phyloP scores from a whole-genome alignment of 2,113 vertebrate species.

The Phylloscopus whistleri region DNA sequence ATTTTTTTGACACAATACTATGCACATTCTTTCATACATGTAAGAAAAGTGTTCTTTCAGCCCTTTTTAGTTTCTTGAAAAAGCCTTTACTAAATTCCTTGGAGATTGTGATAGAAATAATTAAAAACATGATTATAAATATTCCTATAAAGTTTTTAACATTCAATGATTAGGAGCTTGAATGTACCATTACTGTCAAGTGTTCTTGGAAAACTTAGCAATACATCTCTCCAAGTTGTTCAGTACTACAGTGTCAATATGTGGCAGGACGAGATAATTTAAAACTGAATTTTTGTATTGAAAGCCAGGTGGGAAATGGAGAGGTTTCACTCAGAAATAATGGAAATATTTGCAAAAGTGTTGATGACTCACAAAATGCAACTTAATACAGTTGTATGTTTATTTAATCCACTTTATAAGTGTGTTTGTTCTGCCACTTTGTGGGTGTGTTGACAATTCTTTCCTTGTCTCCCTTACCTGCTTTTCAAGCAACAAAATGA shows the following conservation, averaged over 20 bases:
- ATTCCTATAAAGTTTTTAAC: background rate
- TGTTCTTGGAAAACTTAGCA: background rate
- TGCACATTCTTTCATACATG: background rate
- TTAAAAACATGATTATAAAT: background rate
- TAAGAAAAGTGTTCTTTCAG: background rate
- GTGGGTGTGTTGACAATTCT: background rate
- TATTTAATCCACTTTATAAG: background rate
- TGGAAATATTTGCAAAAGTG: background rate
- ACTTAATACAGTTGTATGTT: background rate
- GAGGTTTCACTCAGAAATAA: background rate
- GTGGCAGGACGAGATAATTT: background rate
- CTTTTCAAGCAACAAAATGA: background rate
- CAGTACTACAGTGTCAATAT: background rate
- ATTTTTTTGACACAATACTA: accelerated
- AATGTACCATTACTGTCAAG: background rate
- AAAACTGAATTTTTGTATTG: background rate
- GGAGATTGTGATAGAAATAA: background rate
- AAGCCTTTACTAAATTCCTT: background rate
- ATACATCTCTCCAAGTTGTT: background rate
- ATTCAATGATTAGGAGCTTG: background rate
- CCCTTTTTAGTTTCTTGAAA: background rate
- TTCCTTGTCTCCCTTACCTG: background rate
- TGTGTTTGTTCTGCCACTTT: background rate
- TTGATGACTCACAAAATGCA: background rate
- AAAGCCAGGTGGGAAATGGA: background rate